A percentile compares a stretch with the other conserved stretches of the same genome.
phyloP scores from a whole-genome alignment of 2,888 invertebrate species.

The Caenorhabditis sp. region DNA sequence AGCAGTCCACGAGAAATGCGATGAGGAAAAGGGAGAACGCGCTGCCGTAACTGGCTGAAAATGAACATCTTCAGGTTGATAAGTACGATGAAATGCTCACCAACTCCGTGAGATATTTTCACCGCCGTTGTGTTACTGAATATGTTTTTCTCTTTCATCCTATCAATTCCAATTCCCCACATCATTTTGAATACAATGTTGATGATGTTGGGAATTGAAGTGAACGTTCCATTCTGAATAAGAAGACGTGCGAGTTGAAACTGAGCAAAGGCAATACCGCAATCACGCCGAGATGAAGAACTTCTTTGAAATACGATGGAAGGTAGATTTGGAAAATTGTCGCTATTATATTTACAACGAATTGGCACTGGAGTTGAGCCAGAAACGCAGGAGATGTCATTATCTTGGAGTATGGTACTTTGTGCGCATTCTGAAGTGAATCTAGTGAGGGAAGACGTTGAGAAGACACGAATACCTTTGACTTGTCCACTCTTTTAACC shows the following conservation, averaged over 20 bases:
- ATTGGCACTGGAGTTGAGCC: constrained; percentile 61
- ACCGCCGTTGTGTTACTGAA: constrained; percentile 60
- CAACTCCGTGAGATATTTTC: constrained; percentile 62
- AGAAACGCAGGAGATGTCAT: constrained; percentile 59
- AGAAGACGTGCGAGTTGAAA: not conserved
- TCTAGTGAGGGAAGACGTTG: not conserved
- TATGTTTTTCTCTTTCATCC: constrained; percentile 59
- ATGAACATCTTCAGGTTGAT: not conserved
- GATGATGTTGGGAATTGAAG: constrained; percentile 67
- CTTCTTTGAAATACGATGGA: constrained; percentile 72
- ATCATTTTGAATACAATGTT: constrained; percentile 63
- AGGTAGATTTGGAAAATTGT: constrained; percentile 70
- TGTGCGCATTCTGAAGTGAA: constrained; percentile 35
- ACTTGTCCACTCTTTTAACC: constrained; percentile 33
- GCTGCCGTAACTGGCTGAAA: constrained; percentile 60
- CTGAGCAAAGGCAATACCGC: constrained; percentile 22
- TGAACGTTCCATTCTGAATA: constrained; percentile 69
- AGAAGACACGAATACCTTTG: constrained; percentile 13
- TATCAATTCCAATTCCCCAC: constrained; percentile 67
- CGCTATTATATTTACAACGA: constrained; percentile 64
- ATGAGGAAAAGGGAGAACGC: constrained; percentile 58
- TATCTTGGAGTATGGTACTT: constrained; percentile 53
- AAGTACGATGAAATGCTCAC: constrained; percentile 4
- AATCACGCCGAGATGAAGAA: constrained; percentile 60
- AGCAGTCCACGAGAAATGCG: constrained; percentile 69